Evolutionary conservation across 2,888 invertebrate species (phyloP).

Genomic region (Meganola albula): DNA sequence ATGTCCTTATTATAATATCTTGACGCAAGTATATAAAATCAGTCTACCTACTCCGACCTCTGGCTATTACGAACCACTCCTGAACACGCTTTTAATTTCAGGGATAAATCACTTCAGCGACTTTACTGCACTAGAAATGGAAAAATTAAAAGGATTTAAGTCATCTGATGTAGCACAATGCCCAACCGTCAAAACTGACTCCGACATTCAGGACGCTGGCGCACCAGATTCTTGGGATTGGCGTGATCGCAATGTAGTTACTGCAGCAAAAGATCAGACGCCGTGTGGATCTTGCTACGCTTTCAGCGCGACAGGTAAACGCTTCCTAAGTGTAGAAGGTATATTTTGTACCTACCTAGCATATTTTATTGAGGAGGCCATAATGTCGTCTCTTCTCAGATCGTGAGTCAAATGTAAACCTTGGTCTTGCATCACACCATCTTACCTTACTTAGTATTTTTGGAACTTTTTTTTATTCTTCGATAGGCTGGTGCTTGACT

Average conservation of each 20-base stretch:
- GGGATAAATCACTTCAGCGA: conserved; percentile 18
- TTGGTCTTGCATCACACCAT: background rate
- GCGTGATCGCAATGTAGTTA: conserved; percentile 86
- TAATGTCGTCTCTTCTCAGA: background rate
- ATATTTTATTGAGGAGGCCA: background rate
- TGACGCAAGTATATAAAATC: no score
- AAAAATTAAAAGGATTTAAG: background rate
- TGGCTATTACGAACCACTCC: no score
- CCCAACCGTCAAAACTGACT: conserved; percentile 1
- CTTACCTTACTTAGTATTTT: background rate
- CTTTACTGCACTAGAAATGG: conserved; percentile 15
- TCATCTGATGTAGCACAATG: background rate
- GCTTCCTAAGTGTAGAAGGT: background rate
- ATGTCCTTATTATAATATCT: no score
- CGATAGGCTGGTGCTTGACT: background rate
- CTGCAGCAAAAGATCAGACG: conserved; percentile 86
- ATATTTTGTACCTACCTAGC: background rate
- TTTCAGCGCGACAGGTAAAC: conserved; percentile 25
- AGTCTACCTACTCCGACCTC: no score
- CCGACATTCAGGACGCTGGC: conserved; percentile 12
- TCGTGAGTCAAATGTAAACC: background rate
- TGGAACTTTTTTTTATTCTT: background rate
- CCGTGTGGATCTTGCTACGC: conserved; percentile 90
- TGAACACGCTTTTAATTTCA: no score
- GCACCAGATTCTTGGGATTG: conserved; percentile 75